A percentile compares a stretch with the other conserved stretches of the same genome.
phyloP scores from a whole-genome alignment of 37 sponge, comb jelly and placozoan species.

The Petrosia ficiformis region DNA sequence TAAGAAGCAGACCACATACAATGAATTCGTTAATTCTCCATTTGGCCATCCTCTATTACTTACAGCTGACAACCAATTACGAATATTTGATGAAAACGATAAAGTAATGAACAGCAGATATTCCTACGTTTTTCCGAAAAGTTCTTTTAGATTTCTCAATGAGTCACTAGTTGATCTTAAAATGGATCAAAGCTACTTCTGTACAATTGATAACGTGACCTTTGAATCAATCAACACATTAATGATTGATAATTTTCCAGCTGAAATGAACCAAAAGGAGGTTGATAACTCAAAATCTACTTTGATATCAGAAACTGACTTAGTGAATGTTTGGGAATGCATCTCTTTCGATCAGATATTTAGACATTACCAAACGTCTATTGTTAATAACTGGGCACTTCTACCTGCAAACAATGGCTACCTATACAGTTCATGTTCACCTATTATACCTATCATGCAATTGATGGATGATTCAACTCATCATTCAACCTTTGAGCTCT shows the following conservation, averaged over 20 bases:
- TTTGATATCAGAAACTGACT: not conserved
- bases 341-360: not conserved
- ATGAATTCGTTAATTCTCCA: conserved; percentile 26
- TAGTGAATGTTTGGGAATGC: conserved; percentile 1
- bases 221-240: not conserved
- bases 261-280: not conserved
- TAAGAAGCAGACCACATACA: not conserved
- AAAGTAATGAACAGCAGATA: conserved; percentile 32
- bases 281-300: not conserved
- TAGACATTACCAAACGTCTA: not conserved
- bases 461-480: not conserved
- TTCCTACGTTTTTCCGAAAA: conserved; percentile 2
- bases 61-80: conserved; percentile 30
- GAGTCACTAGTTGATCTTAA: not conserved
- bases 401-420: not conserved
- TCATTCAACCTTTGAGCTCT: not conserved
- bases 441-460: not conserved
- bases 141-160: conserved; percentile 17
- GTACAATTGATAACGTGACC: not conserved
- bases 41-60: conserved; percentile 40
- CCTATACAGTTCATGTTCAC: not conserved
- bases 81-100: conserved; percentile 22
- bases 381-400: not conserved
- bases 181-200: conserved; percentile 1
- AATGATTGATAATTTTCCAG: not conserved